phyloP scores from a whole-genome alignment of 2,888 invertebrate genomes.

The Eustalomyia histrio region DNA sequence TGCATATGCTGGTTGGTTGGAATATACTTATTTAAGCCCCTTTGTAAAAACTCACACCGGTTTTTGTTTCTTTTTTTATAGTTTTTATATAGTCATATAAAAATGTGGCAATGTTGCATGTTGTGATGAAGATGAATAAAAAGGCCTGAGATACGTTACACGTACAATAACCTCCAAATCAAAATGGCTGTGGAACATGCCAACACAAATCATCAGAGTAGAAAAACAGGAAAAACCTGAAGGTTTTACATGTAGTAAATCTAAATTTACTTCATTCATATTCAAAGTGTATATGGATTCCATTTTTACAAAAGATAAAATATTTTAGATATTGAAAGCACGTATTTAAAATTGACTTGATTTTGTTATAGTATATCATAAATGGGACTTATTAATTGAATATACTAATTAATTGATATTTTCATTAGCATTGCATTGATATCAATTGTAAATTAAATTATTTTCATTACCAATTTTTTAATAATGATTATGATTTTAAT shows the following conservation, averaged over 20 bases:
- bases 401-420: too few relatives aligned
- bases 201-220: conserved; percentile 22
- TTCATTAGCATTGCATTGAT: too few relatives aligned
- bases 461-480: too few relatives aligned
- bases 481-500: too few relatives aligned
- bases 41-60: conserved; percentile 53
- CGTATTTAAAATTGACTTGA: not conserved
- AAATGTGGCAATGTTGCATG: conserved; percentile 57
- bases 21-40: conserved; percentile 32
- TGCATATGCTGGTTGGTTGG: conserved; percentile 53
- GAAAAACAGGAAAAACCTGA: conserved; percentile 29
- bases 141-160: conserved; percentile 41
- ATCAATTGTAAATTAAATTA: too few relatives aligned
- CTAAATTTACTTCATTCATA: not conserved
- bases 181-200: conserved; percentile 60
- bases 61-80: conserved; percentile 37
- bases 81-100: conserved; percentile 41
- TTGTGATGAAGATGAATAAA: conserved; percentile 40
- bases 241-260: conserved; percentile 30
- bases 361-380: not conserved
- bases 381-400: too few relatives aligned
- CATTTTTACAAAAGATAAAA: not conserved
- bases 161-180: conserved; percentile 45
- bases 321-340: conserved; percentile 6
- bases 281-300: conserved; percentile 1